Conservation (phyloP, 2,888 invertebrate genomes). For the Polyommatus iphigenia region DNA sequence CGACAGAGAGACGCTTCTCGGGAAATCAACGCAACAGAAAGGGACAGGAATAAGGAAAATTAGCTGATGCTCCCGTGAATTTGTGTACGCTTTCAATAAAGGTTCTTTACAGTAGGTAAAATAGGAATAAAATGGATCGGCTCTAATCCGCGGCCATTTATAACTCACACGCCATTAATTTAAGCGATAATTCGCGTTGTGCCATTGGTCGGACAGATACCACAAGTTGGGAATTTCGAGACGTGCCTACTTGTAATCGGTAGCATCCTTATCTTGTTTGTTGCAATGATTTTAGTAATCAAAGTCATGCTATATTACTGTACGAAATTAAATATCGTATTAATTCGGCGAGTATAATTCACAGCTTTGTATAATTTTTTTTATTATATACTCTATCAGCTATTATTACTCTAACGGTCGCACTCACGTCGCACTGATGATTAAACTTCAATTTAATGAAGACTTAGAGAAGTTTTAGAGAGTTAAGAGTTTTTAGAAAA, state of each 20-base stretch:
- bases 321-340: too few species aligned
- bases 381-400: too few species aligned
- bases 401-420: too few species aligned
- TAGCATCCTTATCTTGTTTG: constrained; percentile 42
- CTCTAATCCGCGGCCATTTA: constrained; percentile 78
- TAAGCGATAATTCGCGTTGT: constrained; percentile 75
- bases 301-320: not conserved
- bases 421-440: too few species aligned
- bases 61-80: constrained; percentile 76
- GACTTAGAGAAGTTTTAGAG: too few species aligned
- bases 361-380: too few species aligned
- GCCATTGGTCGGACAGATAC: constrained; percentile 63
- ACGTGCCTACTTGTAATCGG: constrained; percentile 42
- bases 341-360: too few species aligned
- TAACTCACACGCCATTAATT: constrained; percentile 80
- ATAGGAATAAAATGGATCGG: constrained; percentile 78
- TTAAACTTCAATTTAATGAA: too few species aligned
- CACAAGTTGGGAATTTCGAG: constrained; percentile 23
- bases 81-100: constrained; percentile 80
- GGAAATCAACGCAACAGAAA: constrained; percentile 48
- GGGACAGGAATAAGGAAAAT: constrained; percentile 65
- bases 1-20: constrained; percentile 55
- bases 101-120: constrained; percentile 78
- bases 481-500: too few species aligned
- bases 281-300: constrained; percentile 39